Conservation (phyloP, 2,888 invertebrate species). For the Phorcus lineatus region DNA sequence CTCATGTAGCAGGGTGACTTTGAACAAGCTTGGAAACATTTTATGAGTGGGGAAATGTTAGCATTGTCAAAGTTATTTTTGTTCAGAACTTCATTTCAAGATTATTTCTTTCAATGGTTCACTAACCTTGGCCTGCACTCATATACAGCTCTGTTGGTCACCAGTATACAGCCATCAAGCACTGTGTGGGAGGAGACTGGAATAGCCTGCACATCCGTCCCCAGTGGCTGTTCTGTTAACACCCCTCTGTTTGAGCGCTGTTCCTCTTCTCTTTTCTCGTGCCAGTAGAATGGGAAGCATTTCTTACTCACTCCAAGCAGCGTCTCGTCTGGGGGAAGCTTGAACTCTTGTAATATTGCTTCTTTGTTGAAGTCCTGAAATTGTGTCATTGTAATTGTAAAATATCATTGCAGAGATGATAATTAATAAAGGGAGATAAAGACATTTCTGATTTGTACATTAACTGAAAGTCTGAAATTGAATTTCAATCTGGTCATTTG, state of each 20-base stretch:
- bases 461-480: too few relatives aligned
- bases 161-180: slow-evolving; percentile 78
- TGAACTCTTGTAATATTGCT: slow-evolving; percentile 79
- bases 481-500: too few relatives aligned
- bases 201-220: slow-evolving; percentile 46
- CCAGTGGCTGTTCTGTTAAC: slow-evolving; percentile 24
- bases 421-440: too few relatives aligned
- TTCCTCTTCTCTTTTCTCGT: slow-evolving; percentile 57
- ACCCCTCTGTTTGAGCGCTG: slow-evolving; percentile 28
- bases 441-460: too few relatives aligned
- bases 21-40: too few relatives aligned
- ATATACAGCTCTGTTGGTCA: slow-evolving; percentile 81
- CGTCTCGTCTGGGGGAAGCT: slow-evolving; percentile 78
- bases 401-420: neutral
- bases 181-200: slow-evolving; percentile 67
- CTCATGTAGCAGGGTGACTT: too few relatives aligned
- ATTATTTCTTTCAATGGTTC: too few relatives aligned
- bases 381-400: too few relatives aligned
- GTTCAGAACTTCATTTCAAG: too few relatives aligned
- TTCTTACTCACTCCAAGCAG: slow-evolving; percentile 78
- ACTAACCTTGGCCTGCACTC: slow-evolving; percentile 79
- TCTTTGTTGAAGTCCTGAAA: slow-evolving; percentile 80
- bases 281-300: slow-evolving; percentile 72
- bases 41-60: too few relatives aligned
- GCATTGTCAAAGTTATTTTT: neutral